These are phyloP conservation scores for Agapornis canus DNA, from an alignment of 2,797 vertebrate species.

Conservation along the genomic window DNA sequence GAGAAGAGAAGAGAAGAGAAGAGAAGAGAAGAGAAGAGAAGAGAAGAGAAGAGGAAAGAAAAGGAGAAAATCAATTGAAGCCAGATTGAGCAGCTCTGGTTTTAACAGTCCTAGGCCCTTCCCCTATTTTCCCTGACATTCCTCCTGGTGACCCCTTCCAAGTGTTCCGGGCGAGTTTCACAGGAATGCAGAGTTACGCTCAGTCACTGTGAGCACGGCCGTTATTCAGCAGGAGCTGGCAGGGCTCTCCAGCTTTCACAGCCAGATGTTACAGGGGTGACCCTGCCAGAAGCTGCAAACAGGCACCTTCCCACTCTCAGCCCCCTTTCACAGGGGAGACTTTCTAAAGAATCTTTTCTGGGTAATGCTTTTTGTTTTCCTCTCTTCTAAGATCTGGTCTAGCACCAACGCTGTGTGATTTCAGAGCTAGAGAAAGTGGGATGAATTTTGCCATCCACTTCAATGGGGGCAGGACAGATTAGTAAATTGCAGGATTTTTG, in stretches of 20 bases:
- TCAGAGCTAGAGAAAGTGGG: background rate
- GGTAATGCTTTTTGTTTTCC: background rate
- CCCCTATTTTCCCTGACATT: constrained; percentile 51
- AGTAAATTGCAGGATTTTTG: background rate
- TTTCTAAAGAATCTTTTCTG: background rate
- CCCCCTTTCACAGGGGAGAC: background rate
- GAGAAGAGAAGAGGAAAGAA: too few relatives aligned
- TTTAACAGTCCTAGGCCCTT: constrained; percentile 38
- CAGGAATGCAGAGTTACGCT: constrained; percentile 45
- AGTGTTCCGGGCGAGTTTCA: constrained; percentile 16
- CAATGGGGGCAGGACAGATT: background rate
- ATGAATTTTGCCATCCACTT: background rate
- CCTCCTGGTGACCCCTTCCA: constrained; percentile 53
- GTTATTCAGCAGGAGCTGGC: constrained; percentile 28
- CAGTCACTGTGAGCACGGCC: background rate
- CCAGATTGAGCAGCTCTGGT: constrained; percentile 44
- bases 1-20: background rate
- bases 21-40: accelerated
- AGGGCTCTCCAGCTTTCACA: constrained; percentile 45
- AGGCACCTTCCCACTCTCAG: constrained; percentile 18
- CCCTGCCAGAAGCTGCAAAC: constrained; percentile 51
- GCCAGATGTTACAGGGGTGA: constrained; percentile 67
- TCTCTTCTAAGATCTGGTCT: background rate
- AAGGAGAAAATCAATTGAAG: constrained; percentile 4
- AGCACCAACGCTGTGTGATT: background rate